These are phyloP conservation scores for Scolopax mira DNA, from an alignment of 2,113 vertebrate genomes.

Conservation along the genomic window DNA sequence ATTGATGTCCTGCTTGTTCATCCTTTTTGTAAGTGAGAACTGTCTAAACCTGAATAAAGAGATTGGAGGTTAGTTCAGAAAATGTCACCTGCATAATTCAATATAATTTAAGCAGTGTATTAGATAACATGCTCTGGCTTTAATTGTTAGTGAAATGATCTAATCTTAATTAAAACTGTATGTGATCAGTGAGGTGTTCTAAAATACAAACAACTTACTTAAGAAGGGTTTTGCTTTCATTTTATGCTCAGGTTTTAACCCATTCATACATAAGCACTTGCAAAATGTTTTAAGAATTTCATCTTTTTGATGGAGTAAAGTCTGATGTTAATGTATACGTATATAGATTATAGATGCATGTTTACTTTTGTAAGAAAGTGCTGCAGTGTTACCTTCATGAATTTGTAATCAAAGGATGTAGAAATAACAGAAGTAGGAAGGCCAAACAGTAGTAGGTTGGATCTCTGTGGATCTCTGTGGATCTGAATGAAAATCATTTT, in stretches of 20 bases:
- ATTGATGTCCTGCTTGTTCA: constrained; percentile 93
- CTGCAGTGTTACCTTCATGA: not conserved
- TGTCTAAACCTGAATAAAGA: constrained; percentile 86
- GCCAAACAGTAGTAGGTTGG: not conserved
- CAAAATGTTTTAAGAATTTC: not conserved
- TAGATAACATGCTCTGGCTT: constrained; percentile 30
- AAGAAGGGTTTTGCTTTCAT: not conserved
- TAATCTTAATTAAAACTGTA: constrained; percentile 6
- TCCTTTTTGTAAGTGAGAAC: constrained; percentile 80
- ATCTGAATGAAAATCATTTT: not conserved
- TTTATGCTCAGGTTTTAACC: not conserved
- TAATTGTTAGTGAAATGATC: constrained; percentile 44
- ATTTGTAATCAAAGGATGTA: not conserved
- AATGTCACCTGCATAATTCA: constrained; percentile 74
- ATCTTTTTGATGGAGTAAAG: not conserved
- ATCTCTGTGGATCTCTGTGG: too few relatives aligned
- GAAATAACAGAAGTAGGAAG: not conserved
- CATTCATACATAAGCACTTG: not conserved
- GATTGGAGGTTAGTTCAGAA: constrained; percentile 82
- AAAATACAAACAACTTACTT: not conserved
- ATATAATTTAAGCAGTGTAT: constrained; percentile 53
- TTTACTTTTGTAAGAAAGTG: not conserved
- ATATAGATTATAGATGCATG: not conserved
- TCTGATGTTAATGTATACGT: not conserved
- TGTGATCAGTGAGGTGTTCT: not conserved